Base-by-base conservation (phyloP, 2,113 vertebrate species). In the Peromyscus maniculatus region DNA sequence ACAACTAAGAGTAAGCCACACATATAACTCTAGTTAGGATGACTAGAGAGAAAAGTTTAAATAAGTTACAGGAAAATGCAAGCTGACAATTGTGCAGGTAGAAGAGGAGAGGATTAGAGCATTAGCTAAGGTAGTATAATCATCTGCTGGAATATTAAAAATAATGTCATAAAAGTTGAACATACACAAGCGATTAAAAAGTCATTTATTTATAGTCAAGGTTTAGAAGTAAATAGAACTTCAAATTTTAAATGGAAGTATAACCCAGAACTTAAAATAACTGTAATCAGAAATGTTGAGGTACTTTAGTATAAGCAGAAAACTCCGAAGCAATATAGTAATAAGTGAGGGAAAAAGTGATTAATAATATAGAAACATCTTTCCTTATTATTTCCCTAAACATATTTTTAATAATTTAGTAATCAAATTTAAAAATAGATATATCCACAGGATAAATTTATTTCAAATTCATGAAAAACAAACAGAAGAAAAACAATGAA, bases 51-150 rank as follows among this genome's bases (percentile, higher is more conserved):
- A 43, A 33, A 87, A 66, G 77, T 3, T 77, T 89, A 78, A 64
- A 90, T 46, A 95, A 82, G 87, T 91, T 57, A 93, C 57, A 92
- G 31, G 86, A 79, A 1, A 92, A 36, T 67, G 28, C 88, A 88
- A 97, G 49, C 46, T 4, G 33, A 89, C 1, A 1, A 46, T 92
- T 87, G 69, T 66, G 3, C 16, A 84, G 28, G 33, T 89, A 17
- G 84, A 94, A 69, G 3, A n/a, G 4, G 6, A 69, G 4, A n/a
- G 4, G 8, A 66, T 52, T 43, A 62, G 15, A 91, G 33, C 46
- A 91, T 66, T 5, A 59, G 55, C 7, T 92, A 43, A 86, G 36
- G 39, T 16, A 62, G 6, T 59, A 39, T 55, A 95, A 86, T 90
- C 39, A 75, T 90, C 11, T 72, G 7, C 13, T 95, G 78, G 12